These are phyloP conservation scores for Hoplostethus atlanticus DNA, from an alignment of 2,797 vertebrate species.

Conservation along the genomic window DNA sequence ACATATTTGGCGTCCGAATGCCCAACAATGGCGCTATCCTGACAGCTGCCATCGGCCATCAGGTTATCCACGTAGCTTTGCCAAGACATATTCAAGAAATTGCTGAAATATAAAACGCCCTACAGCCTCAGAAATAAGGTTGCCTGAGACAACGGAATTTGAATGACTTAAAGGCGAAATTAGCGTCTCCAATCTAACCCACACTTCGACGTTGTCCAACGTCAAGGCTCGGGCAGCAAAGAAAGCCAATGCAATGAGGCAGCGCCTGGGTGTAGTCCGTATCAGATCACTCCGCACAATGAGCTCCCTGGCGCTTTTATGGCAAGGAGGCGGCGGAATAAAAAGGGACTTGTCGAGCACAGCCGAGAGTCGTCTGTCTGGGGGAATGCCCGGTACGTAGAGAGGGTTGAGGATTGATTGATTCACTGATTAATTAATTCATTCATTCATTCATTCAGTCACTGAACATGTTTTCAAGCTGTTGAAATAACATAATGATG, in stretches of 20 bases:
- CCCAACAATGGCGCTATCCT: slow-evolving; percentile 97
- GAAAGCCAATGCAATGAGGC: slow-evolving; percentile 84
- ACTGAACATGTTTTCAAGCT: slow-evolving; percentile 6
- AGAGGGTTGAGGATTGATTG: background rate
- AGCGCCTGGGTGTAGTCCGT: slow-evolving; percentile 88
- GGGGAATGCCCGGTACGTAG: slow-evolving; percentile 32
- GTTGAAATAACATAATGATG: background rate
- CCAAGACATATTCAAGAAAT: slow-evolving; percentile 92
- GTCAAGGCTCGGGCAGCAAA: slow-evolving; percentile 78
- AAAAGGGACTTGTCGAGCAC: slow-evolving; percentile 56
- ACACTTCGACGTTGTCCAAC: slow-evolving; percentile 70
- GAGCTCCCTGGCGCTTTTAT: slow-evolving; percentile 68
- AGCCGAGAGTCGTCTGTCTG: slow-evolving; percentile 53
- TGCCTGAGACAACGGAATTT: slow-evolving; percentile 28
- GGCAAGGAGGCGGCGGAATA: slow-evolving; percentile 71
- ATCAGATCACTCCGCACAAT: slow-evolving; percentile 85
- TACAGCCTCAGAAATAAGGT: slow-evolving; percentile 40
- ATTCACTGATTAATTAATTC: slow-evolving; percentile 34
- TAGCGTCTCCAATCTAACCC: slow-evolving; percentile 73
- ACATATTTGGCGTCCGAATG: slow-evolving; percentile 96
- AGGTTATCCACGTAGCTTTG: slow-evolving; percentile 97
- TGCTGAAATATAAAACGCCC: slow-evolving; percentile 54
- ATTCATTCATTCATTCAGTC: slow-evolving; percentile 29
- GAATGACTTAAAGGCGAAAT: slow-evolving; percentile 47
- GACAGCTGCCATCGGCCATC: slow-evolving; percentile 98